These are phyloP conservation scores for Dugesia japonica DNA, from an alignment of 2,888 invertebrate genomes.

Conservation along the genomic window DNA sequence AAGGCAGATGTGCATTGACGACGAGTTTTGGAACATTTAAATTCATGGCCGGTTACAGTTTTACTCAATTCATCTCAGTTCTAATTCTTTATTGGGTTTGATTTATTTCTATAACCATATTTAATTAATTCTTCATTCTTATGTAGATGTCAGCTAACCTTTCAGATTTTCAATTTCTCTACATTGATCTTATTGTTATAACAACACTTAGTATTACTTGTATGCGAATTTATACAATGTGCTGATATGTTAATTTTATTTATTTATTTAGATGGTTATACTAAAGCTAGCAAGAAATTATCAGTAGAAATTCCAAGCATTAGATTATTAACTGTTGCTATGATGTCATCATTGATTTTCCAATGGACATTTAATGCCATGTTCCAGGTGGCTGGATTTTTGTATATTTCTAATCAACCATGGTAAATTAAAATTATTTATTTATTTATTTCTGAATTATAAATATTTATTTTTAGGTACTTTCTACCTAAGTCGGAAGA, in stretches of 20 bases:
- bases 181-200: slow-evolving; percentile 72
- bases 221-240: slow-evolving; percentile 35
- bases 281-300: slow-evolving; percentile 42
- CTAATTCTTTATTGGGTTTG: slow-evolving; percentile 51
- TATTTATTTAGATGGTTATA: slow-evolving; percentile 38
- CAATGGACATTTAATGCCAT: slow-evolving; percentile 58
- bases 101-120: not conserved
- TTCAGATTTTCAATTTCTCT: slow-evolving; percentile 74
- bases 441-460: too few relatives aligned
- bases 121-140: too few relatives aligned
- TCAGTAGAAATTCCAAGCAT: slow-evolving; percentile 55
- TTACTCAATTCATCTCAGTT: slow-evolving; percentile 61
- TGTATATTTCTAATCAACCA: slow-evolving; percentile 50
- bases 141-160: slow-evolving; percentile 53
- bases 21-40: slow-evolving; percentile 77
- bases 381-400: slow-evolving; percentile 56
- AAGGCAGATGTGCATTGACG: slow-evolving; percentile 63
- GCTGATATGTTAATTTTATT: too few relatives aligned
- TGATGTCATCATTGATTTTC: slow-evolving; percentile 60
- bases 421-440: slow-evolving; percentile 53
- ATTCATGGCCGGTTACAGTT: slow-evolving; percentile 73
- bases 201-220: slow-evolving; percentile 74
- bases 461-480: not conserved
- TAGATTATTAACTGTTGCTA: slow-evolving; percentile 63
- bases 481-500: not conserved